phyloP scores from a whole-genome alignment of 2,113 vertebrate species.

The Heterocephalus glaber region DNA sequence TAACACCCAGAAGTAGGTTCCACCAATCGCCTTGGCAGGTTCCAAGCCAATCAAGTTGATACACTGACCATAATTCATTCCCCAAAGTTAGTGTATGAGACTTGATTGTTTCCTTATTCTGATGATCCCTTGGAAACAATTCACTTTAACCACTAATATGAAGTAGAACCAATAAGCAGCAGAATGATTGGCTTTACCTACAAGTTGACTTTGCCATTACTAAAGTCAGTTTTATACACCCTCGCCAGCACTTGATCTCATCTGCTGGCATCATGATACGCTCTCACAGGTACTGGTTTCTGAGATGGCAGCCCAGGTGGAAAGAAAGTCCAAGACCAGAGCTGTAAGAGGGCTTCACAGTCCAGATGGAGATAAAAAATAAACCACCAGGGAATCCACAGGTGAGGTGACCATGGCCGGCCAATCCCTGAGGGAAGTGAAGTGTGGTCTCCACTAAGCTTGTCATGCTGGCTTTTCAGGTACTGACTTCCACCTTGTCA shows the following conservation, averaged over 20 bases:
- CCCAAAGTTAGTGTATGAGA: not conserved
- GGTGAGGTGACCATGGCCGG: accelerated
- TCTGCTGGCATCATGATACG: not conserved
- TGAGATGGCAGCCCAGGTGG: not conserved
- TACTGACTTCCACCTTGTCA: not conserved
- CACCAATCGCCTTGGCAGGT: not conserved
- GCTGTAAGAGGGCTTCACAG: not conserved
- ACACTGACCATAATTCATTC: not conserved
- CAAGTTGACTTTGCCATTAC: not conserved
- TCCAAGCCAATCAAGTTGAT: not conserved
- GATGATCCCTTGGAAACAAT: not conserved
- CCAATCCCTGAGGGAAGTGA: not conserved
- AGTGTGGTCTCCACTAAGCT: no score
- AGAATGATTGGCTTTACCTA: not conserved
- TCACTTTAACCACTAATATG: not conserved
- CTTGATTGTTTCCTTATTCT: not conserved
- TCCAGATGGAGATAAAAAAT: not conserved
- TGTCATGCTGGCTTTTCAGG: not conserved
- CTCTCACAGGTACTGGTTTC: not conserved
- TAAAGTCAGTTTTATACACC: not conserved
- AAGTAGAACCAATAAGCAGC: not conserved
- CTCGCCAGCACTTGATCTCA: accelerated
- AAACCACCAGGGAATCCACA: not conserved
- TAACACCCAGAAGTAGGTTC: not conserved
- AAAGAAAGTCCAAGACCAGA: not conserved